These are phyloP conservation scores for Conchocele bisecta DNA, from an alignment of 2,888 invertebrate genomes.

Conservation along the genomic window DNA sequence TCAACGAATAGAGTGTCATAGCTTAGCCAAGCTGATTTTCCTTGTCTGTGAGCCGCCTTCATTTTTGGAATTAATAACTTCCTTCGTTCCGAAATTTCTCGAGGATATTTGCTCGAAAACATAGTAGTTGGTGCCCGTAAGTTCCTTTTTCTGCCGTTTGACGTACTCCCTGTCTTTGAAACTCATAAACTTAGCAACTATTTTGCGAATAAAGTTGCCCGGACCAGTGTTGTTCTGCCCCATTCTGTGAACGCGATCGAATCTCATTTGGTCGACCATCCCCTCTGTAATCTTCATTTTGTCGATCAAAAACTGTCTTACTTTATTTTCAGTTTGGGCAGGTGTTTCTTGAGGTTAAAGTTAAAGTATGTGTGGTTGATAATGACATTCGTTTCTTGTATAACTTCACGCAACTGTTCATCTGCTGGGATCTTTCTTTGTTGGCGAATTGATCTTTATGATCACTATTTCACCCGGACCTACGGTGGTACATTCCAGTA, in stretches of 20 bases:
- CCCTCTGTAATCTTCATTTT: not conserved
- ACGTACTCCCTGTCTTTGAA: slow-evolving; percentile 3
- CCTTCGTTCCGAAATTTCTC: slow-evolving; percentile 4
- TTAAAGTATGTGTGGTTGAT: not conserved
- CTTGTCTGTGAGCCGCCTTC: not conserved
- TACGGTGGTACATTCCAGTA: no score
- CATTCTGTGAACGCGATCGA: slow-evolving; percentile 6
- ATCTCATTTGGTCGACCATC: not conserved
- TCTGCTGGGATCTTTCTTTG: no score
- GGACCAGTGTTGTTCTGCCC: not conserved
- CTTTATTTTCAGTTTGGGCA: not conserved
- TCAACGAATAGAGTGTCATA: no score
- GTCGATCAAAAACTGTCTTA: slow-evolving; percentile 1
- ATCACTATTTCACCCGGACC: no score
- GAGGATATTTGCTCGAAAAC: not conserved
- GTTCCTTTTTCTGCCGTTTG: not conserved
- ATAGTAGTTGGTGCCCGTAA: not conserved
- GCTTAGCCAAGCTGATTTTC: slow-evolving; percentile 1
- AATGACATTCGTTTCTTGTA: not conserved
- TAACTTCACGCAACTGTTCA: not conserved
- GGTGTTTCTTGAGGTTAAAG: not conserved
- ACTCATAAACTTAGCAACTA: not conserved
- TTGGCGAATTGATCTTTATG: no score
- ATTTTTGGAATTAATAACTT: not conserved
- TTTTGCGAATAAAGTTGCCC: not conserved